phyloP scores from a whole-genome alignment of 2,888 invertebrate species.

The Himalopsyche tibetana region DNA sequence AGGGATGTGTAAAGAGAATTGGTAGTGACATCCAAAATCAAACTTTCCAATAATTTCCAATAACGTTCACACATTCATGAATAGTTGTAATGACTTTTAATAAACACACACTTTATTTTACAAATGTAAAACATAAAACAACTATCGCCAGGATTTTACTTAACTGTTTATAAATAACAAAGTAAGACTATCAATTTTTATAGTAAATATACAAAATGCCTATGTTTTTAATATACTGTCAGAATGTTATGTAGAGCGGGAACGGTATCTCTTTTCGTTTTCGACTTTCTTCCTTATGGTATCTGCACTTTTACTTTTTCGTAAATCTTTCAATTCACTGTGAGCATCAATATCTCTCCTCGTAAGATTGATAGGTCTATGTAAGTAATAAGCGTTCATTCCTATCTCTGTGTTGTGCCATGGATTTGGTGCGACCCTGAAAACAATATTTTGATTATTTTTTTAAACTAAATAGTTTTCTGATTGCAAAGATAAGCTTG shows the following conservation, averaged over 20 bases:
- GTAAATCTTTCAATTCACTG: background rate
- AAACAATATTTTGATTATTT: background rate
- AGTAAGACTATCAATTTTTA: background rate
- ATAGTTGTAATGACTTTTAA: too few species aligned
- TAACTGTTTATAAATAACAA: too few species aligned
- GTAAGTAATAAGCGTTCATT: slow-evolving; percentile 57
- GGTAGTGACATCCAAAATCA: too few species aligned
- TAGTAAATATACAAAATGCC: background rate
- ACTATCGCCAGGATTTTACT: too few species aligned
- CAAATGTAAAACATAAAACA: too few species aligned
- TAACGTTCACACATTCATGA: too few species aligned
- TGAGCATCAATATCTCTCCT: background rate
- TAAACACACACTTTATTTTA: too few species aligned
- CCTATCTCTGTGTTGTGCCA: slow-evolving; percentile 60
- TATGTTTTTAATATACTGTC: background rate
- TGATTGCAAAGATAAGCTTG: background rate
- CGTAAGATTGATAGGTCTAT: slow-evolving; percentile 47
- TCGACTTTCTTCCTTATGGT: background rate
- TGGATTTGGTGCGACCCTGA: slow-evolving; percentile 56
- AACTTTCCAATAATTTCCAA: too few species aligned
- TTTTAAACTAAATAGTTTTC: background rate
- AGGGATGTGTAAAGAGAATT: too few species aligned
- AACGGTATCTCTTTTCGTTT: slow-evolving; percentile 1
- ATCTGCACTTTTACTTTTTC: background rate
- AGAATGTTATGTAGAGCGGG: background rate